Conservation (phyloP, 2,113 vertebrate species). For the Odocoileus virginianus region DNA sequence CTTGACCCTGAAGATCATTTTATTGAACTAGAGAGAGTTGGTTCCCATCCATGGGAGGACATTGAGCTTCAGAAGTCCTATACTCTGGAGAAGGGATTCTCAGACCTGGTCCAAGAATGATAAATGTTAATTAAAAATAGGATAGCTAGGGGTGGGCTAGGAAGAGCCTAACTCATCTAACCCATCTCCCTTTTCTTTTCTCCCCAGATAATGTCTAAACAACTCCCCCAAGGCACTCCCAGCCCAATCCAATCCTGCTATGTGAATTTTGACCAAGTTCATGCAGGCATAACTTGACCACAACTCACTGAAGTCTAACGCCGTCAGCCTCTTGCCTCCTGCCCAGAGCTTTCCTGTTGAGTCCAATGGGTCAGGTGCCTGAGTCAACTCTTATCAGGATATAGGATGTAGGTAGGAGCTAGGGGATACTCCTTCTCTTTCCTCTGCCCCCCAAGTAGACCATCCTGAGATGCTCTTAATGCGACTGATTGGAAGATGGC, state of each 20-base stretch:
- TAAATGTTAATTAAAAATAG: background rate
- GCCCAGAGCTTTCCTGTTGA: background rate
- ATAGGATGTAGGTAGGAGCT: background rate
- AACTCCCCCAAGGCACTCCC: background rate
- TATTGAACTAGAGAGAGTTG: background rate
- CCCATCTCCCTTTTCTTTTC: background rate
- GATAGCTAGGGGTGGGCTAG: background rate
- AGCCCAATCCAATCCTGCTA: background rate
- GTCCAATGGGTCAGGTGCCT: background rate
- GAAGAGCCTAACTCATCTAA: background rate
- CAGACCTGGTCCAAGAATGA: background rate
- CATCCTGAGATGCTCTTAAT: background rate
- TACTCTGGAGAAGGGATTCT: background rate
- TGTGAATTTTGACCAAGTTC: background rate
- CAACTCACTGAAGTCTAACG: accelerated
- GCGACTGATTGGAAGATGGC: background rate
- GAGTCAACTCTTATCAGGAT: background rate
- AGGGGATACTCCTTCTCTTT: background rate
- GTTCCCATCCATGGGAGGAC: background rate
- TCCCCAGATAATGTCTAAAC: background rate
- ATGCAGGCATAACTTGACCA: no score
- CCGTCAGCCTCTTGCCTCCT: background rate
- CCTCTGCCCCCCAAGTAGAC: accelerated
- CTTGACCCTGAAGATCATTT: background rate
- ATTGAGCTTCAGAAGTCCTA: background rate